These are phyloP conservation scores for Cataglyphis hispanica DNA, from an alignment of 1,140 invertebrate genomes.

Conservation along the genomic window DNA sequence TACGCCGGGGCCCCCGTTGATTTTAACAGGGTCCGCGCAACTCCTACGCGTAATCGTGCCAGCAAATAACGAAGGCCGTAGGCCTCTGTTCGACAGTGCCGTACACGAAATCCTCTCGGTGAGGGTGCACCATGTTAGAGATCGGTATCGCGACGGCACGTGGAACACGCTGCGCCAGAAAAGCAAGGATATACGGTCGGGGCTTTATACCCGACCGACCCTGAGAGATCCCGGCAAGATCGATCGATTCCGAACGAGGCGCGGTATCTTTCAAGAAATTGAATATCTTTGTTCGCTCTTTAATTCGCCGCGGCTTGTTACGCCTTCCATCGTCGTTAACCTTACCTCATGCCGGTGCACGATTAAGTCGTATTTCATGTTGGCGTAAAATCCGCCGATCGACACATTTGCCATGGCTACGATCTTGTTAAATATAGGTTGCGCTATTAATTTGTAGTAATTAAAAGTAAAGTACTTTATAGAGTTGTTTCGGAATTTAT, in stretches of 20 bases:
- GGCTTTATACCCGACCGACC: neutral
- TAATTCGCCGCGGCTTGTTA: constrained; percentile 14
- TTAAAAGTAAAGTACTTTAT: constrained; percentile 47
- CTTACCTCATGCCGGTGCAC: neutral
- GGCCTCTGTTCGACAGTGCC: constrained; percentile 20
- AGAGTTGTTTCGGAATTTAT: constrained; percentile 31
- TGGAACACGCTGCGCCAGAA: constrained; percentile 29
- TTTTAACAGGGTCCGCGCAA: constrained; percentile 67
- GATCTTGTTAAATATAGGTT: constrained; percentile 27
- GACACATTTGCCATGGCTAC: constrained; percentile 6
- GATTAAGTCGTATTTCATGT: constrained; percentile 50
- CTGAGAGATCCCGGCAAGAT: constrained; percentile 24
- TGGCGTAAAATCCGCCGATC: constrained; percentile 43
- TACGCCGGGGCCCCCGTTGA: constrained; percentile 69
- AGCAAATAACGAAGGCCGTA: constrained; percentile 61
- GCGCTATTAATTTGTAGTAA: neutral
- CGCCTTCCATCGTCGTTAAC: constrained; percentile 1
- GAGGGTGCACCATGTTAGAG: constrained; percentile 29
- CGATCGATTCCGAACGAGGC: constrained; percentile 44
- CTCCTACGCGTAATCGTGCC: constrained; percentile 73
- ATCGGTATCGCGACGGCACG: constrained; percentile 46
- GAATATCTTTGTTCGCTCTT: constrained; percentile 52
- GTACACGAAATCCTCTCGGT: constrained; percentile 28
- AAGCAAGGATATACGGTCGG: constrained; percentile 43
- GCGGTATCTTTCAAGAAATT: constrained; percentile 29